phyloP scores from a whole-genome alignment of 1,140 invertebrate genomes.

The Ectropis grisescens region DNA sequence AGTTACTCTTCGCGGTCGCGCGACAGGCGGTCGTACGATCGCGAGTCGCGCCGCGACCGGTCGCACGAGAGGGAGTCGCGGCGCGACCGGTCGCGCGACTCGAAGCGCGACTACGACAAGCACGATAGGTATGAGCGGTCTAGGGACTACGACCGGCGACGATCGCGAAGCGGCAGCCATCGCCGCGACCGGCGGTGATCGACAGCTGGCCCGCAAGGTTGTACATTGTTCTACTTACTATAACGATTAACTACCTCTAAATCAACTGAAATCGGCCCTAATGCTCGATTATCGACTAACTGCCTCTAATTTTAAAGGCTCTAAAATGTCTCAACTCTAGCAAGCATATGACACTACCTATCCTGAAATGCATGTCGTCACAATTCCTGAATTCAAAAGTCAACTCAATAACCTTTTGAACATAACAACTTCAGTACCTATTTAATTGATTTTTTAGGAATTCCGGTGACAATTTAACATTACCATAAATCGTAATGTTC shows the following conservation, averaged over 20 bases:
- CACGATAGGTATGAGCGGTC: conserved; percentile 49
- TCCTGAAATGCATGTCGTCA: too few species aligned
- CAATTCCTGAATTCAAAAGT: too few species aligned
- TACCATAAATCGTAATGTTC: too few species aligned
- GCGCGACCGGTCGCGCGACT: conserved; percentile 12
- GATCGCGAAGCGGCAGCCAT: conserved; percentile 40
- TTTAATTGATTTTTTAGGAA: too few species aligned
- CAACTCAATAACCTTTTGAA: too few species aligned
- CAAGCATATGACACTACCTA: too few species aligned
- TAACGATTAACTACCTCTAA: neutral
- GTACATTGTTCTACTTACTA: conserved; percentile 33
- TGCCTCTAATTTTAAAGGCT: too few species aligned
- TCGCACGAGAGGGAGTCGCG: conserved; percentile 9
- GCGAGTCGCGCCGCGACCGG: conserved; percentile 20
- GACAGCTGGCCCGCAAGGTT: conserved; percentile 53
- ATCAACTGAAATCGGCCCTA: neutral
- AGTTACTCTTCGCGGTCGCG: conserved; percentile 44
- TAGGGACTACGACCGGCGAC: conserved; percentile 42
- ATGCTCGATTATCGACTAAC: too few species aligned
- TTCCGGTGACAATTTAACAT: too few species aligned
- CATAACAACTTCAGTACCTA: too few species aligned
- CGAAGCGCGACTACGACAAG: conserved; percentile 27
- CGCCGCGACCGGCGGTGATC: conserved; percentile 47
- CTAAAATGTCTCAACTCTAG: too few species aligned
- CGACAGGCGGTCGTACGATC: conserved; percentile 42